phyloP scores from a whole-genome alignment of 2,888 invertebrate species.

The Pristionchus mayeri region DNA sequence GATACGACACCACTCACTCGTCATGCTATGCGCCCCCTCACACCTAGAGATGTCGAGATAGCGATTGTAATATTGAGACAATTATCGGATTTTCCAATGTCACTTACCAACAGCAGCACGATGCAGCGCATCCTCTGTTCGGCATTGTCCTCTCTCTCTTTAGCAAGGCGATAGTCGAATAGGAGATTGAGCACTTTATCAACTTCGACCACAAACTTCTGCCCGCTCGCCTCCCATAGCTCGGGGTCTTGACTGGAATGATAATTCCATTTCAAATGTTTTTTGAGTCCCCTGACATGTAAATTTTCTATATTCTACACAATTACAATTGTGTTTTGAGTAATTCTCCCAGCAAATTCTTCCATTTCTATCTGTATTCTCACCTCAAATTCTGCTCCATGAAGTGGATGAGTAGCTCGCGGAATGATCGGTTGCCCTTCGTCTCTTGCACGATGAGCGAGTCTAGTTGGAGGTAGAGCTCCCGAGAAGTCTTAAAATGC shows the following conservation, averaged over 20 bases:
- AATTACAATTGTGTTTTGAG: too few relatives aligned
- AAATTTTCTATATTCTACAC: too few relatives aligned
- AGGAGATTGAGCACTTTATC: conserved; percentile 37
- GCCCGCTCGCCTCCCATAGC: conserved; percentile 23
- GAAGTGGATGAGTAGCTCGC: conserved; percentile 23
- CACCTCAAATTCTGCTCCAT: conserved; percentile 40
- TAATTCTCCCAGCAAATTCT: too few relatives aligned
- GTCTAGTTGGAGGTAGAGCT: conserved; percentile 45
- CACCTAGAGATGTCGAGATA: too few relatives aligned
- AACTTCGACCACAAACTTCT: conserved; percentile 33
- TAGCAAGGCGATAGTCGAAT: conserved; percentile 30
- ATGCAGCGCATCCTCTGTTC: conserved; percentile 39
- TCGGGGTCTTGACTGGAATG: conserved; percentile 37
- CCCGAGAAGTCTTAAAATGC: conserved; percentile 5
- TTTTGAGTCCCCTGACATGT: too few relatives aligned
- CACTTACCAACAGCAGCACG: conserved; percentile 37
- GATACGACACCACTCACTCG: too few relatives aligned
- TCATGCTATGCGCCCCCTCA: too few relatives aligned
- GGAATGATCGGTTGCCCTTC: conserved; percentile 37
- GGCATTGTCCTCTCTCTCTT: conserved; percentile 26
- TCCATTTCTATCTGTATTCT: neutral
- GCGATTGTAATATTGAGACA: neutral
- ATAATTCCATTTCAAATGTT: neutral
- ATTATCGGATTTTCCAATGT: too few relatives aligned
- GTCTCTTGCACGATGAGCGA: conserved; percentile 32